These are phyloP conservation scores for Festucalex cinctus DNA, from an alignment of 2,113 vertebrate species.

Conservation along the genomic window DNA sequence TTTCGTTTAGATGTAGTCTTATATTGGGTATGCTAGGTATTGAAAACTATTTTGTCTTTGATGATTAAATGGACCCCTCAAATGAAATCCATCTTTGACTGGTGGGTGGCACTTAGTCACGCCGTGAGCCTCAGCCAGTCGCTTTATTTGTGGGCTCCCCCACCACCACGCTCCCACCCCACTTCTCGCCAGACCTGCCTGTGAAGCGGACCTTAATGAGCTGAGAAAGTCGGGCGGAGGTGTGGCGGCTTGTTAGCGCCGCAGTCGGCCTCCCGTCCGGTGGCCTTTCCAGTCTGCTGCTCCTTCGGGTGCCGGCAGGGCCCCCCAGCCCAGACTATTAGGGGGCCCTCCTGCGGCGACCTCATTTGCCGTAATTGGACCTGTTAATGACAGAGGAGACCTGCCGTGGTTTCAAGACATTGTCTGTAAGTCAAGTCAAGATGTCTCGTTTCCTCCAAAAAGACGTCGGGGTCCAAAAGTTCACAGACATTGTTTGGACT, in stretches of 20 bases:
- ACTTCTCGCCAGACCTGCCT: conserved; percentile 48
- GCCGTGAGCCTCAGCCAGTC: conserved; percentile 34
- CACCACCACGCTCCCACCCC: neutral
- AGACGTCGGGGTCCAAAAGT: conserved; percentile 34
- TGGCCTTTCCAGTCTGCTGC: conserved; percentile 39
- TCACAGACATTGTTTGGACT: conserved; percentile 67
- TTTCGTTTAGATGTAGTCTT: too few species aligned
- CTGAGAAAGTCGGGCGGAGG: conserved; percentile 60
- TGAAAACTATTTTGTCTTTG: too few species aligned
- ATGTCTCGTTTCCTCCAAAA: conserved; percentile 31
- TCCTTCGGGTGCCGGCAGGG: conserved; percentile 43
- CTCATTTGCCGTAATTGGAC: conserved; percentile 47
- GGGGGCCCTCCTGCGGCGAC: conserved; percentile 34
- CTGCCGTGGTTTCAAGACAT: conserved; percentile 32
- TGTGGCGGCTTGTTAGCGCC: conserved; percentile 62
- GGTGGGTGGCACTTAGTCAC: conserved; percentile 20
- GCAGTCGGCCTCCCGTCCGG: conserved; percentile 25
- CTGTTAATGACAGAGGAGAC: conserved; percentile 59
- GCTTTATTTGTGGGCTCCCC: conserved; percentile 48
- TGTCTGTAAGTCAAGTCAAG: conserved; percentile 29
- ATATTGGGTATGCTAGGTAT: too few species aligned
- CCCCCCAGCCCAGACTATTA: conserved; percentile 31
- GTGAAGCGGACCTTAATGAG: conserved; percentile 69
- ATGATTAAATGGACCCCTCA: neutral
- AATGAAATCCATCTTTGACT: neutral